These are phyloP conservation scores for Drosophila pseudotakahashii DNA, from an alignment of 2,888 invertebrate genomes.

Conservation along the genomic window DNA sequence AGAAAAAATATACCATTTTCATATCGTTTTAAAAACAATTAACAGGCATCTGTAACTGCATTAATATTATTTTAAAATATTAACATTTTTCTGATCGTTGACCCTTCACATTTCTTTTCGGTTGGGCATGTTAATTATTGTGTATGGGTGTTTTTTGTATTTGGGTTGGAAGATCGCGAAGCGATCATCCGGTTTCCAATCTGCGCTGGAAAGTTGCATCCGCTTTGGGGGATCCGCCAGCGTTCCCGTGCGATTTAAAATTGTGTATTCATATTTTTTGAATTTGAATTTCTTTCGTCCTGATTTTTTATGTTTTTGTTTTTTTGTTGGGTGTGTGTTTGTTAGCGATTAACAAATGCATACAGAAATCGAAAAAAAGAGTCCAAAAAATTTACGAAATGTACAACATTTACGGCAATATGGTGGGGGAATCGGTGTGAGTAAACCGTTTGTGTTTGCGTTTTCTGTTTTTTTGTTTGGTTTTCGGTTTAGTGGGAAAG, in stretches of 20 bases:
- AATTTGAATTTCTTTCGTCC: conserved; percentile 2
- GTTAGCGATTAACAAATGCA: conserved; percentile 28
- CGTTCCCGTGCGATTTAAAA: conserved; percentile 24
- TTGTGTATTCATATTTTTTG: conserved; percentile 4
- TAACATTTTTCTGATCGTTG: conserved; percentile 11
- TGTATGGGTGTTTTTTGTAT: conserved; percentile 1
- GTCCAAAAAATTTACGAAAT: conserved; percentile 18
- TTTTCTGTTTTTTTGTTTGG: too few species aligned
- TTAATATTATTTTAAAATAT: conserved; percentile 27
- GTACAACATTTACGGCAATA: conserved; percentile 31
- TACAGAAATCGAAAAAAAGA: conserved; percentile 32
- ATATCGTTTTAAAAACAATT: conserved; percentile 47
- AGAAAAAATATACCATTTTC: conserved; percentile 36
- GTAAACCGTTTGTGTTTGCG: conserved; percentile 10
- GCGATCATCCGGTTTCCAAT: conserved; percentile 14
- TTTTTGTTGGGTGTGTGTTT: background rate
- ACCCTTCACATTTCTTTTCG: background rate
- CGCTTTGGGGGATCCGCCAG: conserved; percentile 11
- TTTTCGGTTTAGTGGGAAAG: background rate
- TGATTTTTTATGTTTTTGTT: background rate
- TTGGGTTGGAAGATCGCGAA: conserved; percentile 12
- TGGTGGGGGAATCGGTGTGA: conserved; percentile 17
- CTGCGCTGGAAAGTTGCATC: conserved; percentile 13
- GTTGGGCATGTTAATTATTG: background rate
- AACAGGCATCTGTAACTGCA: conserved; percentile 40